phyloP scores from a whole-genome alignment of 1,140 invertebrate genomes.

The Atopsyche davidsoni region DNA sequence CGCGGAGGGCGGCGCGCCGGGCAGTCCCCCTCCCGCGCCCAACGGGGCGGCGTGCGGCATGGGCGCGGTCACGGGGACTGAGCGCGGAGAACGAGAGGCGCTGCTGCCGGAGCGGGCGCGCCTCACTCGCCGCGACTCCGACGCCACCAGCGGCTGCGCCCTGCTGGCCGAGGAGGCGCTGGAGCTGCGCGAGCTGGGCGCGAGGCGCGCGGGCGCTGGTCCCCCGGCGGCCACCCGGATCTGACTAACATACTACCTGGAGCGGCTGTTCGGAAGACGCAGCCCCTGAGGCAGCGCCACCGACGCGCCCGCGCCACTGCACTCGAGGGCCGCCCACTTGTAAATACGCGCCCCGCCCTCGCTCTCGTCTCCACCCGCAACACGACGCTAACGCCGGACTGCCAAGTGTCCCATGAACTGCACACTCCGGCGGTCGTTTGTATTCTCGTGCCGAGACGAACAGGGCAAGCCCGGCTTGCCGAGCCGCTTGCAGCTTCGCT shows the following conservation, averaged over 20 bases:
- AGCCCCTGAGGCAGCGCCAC: slow-evolving; percentile 47
- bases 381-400: background rate
- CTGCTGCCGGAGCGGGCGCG: slow-evolving; percentile 47
- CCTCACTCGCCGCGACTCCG: slow-evolving; percentile 54
- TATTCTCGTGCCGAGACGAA: too few relatives aligned
- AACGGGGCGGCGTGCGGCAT: slow-evolving; percentile 41
- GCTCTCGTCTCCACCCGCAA: background rate
- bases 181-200: slow-evolving; percentile 59
- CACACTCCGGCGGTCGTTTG: too few relatives aligned
- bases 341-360: slow-evolving; percentile 35
- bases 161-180: slow-evolving; percentile 50
- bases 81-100: slow-evolving; percentile 48
- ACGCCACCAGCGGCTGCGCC: slow-evolving; percentile 60
- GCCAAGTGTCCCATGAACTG: too few relatives aligned
- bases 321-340: slow-evolving; percentile 27
- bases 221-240: slow-evolving; percentile 53
- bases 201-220: slow-evolving; percentile 46
- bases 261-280: slow-evolving; percentile 53
- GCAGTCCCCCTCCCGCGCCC: slow-evolving; percentile 42
- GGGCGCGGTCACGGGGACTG: slow-evolving; percentile 35
- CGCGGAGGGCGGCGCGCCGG: slow-evolving; percentile 42
- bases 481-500: too few relatives aligned
- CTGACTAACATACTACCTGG: slow-evolving; percentile 59
- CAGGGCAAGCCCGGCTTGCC: too few relatives aligned
- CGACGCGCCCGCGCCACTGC: slow-evolving; percentile 36